Base-by-base conservation (phyloP, 2,888 invertebrate genomes). In the Pseudeuparius sepicola region DNA sequence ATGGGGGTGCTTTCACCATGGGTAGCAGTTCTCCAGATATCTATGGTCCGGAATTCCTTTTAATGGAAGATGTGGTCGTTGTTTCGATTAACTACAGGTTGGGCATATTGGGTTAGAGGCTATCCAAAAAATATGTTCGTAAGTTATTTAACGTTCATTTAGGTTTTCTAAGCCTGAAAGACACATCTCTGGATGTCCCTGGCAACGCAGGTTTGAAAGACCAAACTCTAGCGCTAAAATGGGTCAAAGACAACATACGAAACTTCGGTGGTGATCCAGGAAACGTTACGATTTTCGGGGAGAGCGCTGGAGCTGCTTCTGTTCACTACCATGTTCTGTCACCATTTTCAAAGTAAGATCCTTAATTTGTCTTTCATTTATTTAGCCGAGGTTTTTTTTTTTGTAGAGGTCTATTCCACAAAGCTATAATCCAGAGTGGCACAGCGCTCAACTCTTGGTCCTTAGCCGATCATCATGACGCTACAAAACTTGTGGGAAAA, bases 141-240 rank as follows among this genome's bases (percentile, higher is more conserved):
- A n/a, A n/a, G n/a, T n/a, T n/a, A n/a, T n/a, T n/a, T n/a, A n/a
- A n/a, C n/a, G n/a, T 9, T 4, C n/a, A 49, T 52, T 31, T 34
- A 67, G 68, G 69, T 15, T 70, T 70, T 38, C 55, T 70, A 13
- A 60, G 63, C 20, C 50, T 70, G 2, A 59, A 64, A 39, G 68
- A 70, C 41, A 51, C 61, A 13, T 53, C 59, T 4, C 49, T 68
- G 5, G 60, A 61, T 35, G 58, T 70, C 30, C 65, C 68, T 1
- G 70, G 70, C 3, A 71, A 71, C 51, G 65, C 68, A 1, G 70
- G 66, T 2, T 51, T 71, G 1, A 70, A 70, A 50, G 70, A 71
- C 48, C 65, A 67, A 52, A 56, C 65, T 1, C 41, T 67, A 45
- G 69, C 68, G 1, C 44, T 71, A 16, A 63, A 62, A 44, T 71